phyloP scores from a whole-genome alignment of 1,140 invertebrate species.

The Oryctes rhinoceros region DNA sequence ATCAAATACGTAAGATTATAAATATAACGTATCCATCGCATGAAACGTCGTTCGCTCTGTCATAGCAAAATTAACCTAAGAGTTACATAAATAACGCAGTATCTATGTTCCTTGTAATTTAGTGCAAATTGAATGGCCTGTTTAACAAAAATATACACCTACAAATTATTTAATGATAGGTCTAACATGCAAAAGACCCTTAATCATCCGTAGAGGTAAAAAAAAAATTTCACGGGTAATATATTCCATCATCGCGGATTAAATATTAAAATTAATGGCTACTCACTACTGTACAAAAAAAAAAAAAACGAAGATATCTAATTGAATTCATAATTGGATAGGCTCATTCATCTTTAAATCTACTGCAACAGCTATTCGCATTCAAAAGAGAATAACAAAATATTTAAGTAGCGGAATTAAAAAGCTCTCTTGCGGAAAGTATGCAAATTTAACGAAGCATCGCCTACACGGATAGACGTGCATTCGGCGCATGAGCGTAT shows the following conservation, averaged over 20 bases:
- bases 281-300: background rate
- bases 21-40: no score
- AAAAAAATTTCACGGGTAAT: background rate
- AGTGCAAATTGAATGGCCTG: no score
- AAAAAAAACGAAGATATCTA: background rate
- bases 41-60: no score
- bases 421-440: background rate
- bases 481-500: no score
- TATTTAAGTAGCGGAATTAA: slow-evolving; percentile 8
- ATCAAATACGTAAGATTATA: no score
- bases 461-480: no score
- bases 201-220: background rate
- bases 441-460: background rate
- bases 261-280: background rate
- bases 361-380: background rate
- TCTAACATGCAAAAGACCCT: background rate
- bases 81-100: no score
- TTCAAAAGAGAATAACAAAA: slow-evolving; percentile 3
- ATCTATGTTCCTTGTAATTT: no score
- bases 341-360: background rate
- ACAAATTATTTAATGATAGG: no score
- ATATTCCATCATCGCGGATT: background rate
- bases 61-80: no score
- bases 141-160: no score
- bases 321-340: background rate